phyloP scores from a whole-genome alignment of 2,113 vertebrate genomes.

The Trogon melanurus region DNA sequence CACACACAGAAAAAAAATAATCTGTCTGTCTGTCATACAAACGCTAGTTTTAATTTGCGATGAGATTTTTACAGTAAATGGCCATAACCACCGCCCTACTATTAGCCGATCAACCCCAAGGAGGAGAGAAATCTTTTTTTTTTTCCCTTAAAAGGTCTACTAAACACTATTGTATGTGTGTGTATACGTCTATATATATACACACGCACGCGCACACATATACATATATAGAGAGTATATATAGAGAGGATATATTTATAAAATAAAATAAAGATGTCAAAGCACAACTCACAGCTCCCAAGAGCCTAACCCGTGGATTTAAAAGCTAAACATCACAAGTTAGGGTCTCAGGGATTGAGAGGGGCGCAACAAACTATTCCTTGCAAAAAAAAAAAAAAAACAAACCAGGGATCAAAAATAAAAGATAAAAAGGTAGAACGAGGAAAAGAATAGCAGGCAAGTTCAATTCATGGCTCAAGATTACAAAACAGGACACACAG shows the following conservation, averaged over 20 bases:
- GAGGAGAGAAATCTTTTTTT: constrained; percentile 60
- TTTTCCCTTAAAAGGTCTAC: constrained; percentile 70
- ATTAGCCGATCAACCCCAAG: constrained; percentile 34
- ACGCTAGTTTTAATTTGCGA: neutral
- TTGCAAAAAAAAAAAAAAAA: constrained; percentile 60
- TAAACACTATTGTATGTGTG: constrained; percentile 34
- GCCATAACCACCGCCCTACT: constrained; percentile 47
- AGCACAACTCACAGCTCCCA: constrained; percentile 97
- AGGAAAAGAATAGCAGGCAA: constrained; percentile 70
- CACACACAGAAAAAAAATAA: neutral
- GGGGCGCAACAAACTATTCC: constrained; percentile 81
- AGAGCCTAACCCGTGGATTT: constrained; percentile 99
- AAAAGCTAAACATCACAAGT: constrained; percentile 99
- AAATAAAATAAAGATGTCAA: constrained; percentile 81
- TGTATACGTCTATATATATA: neutral
- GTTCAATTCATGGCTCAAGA: constrained; percentile 54
- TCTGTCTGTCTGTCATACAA: neutral
- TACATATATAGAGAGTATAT: neutral
- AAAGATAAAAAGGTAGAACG: constrained; percentile 59
- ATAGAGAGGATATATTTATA: neutral
- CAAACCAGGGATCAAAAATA: neutral
- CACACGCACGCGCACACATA: neutral
- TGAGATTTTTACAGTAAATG: constrained; percentile 6
- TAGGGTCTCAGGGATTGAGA: constrained; percentile 99
- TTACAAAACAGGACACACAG: constrained; percentile 71